These are phyloP conservation scores for Heterodera filipjevi DNA, from an alignment of 2,888 invertebrate genomes.

Conservation along the genomic window DNA sequence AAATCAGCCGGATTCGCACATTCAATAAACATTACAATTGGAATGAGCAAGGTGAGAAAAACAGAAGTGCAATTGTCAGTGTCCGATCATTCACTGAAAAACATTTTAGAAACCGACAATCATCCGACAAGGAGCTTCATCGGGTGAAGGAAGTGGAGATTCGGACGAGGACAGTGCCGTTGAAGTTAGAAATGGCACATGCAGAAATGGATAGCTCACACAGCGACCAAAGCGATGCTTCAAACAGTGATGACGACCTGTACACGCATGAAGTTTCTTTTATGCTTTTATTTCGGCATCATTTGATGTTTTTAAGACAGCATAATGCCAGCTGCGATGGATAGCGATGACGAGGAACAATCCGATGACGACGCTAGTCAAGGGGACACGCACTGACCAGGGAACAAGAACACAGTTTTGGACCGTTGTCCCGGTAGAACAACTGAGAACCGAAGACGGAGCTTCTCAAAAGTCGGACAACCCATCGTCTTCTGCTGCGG, in stretches of 20 bases:
- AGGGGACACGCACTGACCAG: background rate
- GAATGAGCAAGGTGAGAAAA: background rate
- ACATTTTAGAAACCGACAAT: background rate
- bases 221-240: slow-evolving; percentile 13
- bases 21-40: slow-evolving; percentile 6
- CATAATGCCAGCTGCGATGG: slow-evolving; percentile 12
- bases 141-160: background rate
- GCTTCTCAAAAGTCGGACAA: background rate
- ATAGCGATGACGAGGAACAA: slow-evolving; percentile 3
- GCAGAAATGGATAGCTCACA: background rate
- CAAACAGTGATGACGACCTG: background rate
- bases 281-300: too few species aligned
- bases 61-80: too few species aligned
- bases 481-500: background rate
- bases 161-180: slow-evolving; percentile 10
- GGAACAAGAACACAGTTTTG: slow-evolving; percentile 5
- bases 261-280: slow-evolving; percentile 6
- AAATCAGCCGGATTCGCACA: background rate
- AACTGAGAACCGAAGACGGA: background rate
- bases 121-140: background rate
- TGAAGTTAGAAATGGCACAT: background rate
- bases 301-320: background rate
- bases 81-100: too few species aligned
- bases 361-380: background rate
- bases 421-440: background rate